These are phyloP conservation scores for Cydia amplana DNA, from an alignment of 1,140 invertebrate species.

Conservation along the genomic window DNA sequence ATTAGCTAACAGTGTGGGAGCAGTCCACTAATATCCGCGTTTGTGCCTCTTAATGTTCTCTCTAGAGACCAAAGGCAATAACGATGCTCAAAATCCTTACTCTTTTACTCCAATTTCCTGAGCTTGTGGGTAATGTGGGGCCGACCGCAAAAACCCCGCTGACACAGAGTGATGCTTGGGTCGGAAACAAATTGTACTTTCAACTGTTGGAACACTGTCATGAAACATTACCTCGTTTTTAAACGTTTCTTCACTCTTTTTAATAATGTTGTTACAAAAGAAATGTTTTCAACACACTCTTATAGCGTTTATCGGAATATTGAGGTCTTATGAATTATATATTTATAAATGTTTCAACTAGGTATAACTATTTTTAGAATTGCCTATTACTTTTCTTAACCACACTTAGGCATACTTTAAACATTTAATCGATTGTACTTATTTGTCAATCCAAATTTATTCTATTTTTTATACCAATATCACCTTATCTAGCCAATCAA, in stretches of 20 bases:
- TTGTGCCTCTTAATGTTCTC: neutral
- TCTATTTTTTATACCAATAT: too few species aligned
- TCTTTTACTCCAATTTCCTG: neutral
- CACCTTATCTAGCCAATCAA: too few species aligned
- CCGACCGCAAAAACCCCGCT: conserved; percentile 25
- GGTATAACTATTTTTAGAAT: too few species aligned
- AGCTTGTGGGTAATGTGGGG: neutral
- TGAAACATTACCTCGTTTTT: conserved; percentile 12
- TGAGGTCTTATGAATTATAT: too few species aligned
- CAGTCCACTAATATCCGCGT: conserved; percentile 28
- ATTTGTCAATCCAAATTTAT: too few species aligned
- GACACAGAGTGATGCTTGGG: conserved; percentile 27
- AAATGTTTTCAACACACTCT: neutral
- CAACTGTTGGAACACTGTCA: conserved; percentile 16
- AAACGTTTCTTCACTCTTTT: neutral
- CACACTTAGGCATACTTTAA: too few species aligned
- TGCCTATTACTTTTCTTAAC: too few species aligned
- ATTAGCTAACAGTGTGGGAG: conserved; percentile 28
- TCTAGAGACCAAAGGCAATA: conserved; percentile 1
- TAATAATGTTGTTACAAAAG: neutral
- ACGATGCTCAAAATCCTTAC: neutral
- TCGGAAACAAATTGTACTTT: conserved; percentile 27
- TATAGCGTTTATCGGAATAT: too few species aligned
- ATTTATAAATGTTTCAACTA: too few species aligned
- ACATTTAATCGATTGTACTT: too few species aligned